Percentiles rank a stretch among this genome's conserved stretches.
Evolutionary conservation across 2,113 vertebrate species (phyloP).

Genomic region (Xenotilapia leptura): DNA sequence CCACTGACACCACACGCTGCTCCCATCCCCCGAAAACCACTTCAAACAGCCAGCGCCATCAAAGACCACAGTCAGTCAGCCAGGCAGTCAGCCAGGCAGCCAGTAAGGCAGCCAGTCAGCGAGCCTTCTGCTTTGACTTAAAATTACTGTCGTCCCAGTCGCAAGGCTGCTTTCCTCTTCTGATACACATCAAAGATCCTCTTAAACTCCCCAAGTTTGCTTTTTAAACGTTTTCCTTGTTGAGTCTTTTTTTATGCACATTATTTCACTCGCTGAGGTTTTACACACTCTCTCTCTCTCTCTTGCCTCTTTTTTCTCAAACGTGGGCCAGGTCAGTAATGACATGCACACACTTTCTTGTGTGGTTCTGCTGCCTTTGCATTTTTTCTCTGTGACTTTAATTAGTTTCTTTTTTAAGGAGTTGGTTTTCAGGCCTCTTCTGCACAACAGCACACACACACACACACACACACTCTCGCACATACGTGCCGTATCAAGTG

Average conservation of each 20-base stretch:
- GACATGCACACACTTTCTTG: conserved; percentile 54
- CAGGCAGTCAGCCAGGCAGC: conserved; percentile 62
- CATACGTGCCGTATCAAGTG: background rate
- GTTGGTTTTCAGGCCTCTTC: conserved; percentile 34
- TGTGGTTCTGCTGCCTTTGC: conserved; percentile 56
- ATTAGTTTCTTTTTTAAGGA: conserved; percentile 63
- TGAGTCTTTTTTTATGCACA: conserved; percentile 54
- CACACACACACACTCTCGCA: background rate
- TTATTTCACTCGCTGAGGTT: conserved; percentile 58
- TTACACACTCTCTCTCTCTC: conserved; percentile 25
- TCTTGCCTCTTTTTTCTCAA: conserved; percentile 24
- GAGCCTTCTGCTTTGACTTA: conserved; percentile 80
- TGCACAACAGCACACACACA: background rate
- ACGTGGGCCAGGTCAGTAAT: conserved; percentile 54
- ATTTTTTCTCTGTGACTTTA: conserved; percentile 60
- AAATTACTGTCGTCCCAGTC: conserved; percentile 74
- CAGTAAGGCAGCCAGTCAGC: conserved; percentile 56
- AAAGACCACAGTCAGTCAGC: conserved; percentile 68
- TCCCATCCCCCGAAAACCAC: conserved; percentile 77
- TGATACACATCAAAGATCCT: conserved; percentile 79
- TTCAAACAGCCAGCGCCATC: conserved; percentile 75
- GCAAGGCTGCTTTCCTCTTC: conserved; percentile 68
- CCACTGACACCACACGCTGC: conserved; percentile 77
- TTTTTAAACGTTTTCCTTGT: conserved; percentile 71
- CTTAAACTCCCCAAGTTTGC: conserved; percentile 70